A percentile compares a stretch with the other conserved stretches of the same genome.
These are phyloP conservation scores for Taenaris catops DNA, from an alignment of 2,888 invertebrate genomes.

Conservation along the genomic window DNA sequence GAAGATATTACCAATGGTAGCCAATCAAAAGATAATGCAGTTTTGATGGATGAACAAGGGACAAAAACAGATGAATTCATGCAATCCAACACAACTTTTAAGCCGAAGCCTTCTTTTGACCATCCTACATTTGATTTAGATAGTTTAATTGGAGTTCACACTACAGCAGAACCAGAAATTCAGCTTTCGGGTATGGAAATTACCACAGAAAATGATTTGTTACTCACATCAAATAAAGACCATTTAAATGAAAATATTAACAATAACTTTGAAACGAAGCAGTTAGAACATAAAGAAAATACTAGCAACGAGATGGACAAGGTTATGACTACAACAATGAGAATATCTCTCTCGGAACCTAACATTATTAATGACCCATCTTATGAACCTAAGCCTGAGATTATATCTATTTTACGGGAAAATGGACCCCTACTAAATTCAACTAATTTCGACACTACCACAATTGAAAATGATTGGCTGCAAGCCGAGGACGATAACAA, in stretches of 20 bases:
- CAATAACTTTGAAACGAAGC: constrained; percentile 1
- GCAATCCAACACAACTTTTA: constrained; percentile 10
- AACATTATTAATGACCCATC: constrained; percentile 42
- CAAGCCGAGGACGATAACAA: constrained; percentile 30
- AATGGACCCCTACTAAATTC: constrained; percentile 21
- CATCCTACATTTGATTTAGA: constrained; percentile 19
- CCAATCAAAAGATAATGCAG: neutral
- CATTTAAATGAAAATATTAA: neutral
- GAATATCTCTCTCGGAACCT: constrained; percentile 39
- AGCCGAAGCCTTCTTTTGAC: constrained; percentile 6
- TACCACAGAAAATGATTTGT: constrained; percentile 13
- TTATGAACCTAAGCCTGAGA: constrained; percentile 45
- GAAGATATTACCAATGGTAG: constrained; percentile 1
- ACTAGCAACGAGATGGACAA: constrained; percentile 15
- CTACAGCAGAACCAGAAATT: constrained; percentile 14
- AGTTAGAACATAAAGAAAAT: constrained; percentile 9
- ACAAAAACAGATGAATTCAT: constrained; percentile 10
- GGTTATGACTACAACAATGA: constrained; percentile 35
- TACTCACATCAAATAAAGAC: neutral
- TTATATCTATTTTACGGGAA: constrained; percentile 40
- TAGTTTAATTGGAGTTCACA: constrained; percentile 19
- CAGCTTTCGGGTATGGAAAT: constrained; percentile 1
- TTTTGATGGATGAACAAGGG: constrained; percentile 22
- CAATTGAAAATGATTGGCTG: constrained; percentile 48
- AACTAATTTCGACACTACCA: constrained; percentile 14